Evolutionary conservation across 2,113 vertebrate genomes (phyloP).

Genomic region (Python bivittatus): DNA sequence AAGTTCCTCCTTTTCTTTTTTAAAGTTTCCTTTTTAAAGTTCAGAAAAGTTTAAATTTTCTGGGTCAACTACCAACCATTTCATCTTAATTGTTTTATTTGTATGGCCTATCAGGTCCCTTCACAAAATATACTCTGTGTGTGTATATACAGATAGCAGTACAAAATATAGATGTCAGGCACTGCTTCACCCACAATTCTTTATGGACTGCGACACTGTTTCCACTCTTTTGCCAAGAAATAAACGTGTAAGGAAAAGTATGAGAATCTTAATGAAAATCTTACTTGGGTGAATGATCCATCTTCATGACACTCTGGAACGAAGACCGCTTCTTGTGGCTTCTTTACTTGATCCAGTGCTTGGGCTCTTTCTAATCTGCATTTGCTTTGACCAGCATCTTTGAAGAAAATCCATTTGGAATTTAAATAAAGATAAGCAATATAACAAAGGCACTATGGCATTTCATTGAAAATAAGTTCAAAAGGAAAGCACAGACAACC

Average conservation of each 20-base stretch:
- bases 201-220: neutral
- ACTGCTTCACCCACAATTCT: neutral
- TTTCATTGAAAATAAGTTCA: rapidly evolving
- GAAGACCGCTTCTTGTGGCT: conserved; percentile 93
- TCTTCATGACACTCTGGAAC: conserved; percentile 95
- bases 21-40: neutral
- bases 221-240: neutral
- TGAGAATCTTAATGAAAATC: neutral
- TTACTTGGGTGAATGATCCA: conserved; percentile 93
- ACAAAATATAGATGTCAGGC: neutral
- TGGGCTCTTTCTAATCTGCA: conserved; percentile 89
- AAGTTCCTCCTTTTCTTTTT: neutral
- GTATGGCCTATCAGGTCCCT: neutral
- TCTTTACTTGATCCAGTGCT: conserved; percentile 89
- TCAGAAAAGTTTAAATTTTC: neutral
- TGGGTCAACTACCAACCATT: neutral
- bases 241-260: neutral
- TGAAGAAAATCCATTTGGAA: conserved; percentile 28
- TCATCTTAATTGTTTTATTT: neutral
- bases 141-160: neutral
- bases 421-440: neutral
- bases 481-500: neutral
- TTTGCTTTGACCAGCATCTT: conserved; percentile 92
- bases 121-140: neutral
- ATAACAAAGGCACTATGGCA: neutral